phyloP scores from a whole-genome alignment of 2,888 invertebrate species.

The Campaea margaritaria region DNA sequence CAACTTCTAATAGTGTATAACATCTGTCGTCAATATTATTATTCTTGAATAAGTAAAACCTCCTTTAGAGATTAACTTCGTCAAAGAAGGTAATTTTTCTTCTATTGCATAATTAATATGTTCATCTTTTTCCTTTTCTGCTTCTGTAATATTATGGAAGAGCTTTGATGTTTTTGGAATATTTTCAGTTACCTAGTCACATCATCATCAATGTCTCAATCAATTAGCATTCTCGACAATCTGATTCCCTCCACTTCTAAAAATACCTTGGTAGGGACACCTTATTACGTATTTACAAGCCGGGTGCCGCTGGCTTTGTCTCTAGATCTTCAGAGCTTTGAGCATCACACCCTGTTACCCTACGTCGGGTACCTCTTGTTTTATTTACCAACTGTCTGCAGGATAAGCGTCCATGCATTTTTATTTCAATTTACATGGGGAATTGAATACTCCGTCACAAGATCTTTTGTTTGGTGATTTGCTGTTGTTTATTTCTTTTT shows the following conservation, averaged over 20 bases:
- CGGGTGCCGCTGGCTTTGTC: conserved; percentile 25
- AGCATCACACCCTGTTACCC: conserved; percentile 31
- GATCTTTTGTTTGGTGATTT: conserved; percentile 46
- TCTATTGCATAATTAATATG: background rate
- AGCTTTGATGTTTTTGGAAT: too few relatives aligned
- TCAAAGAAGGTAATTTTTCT: background rate
- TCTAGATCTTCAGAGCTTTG: conserved; percentile 36
- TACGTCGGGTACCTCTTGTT: conserved; percentile 52
- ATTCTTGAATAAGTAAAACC: conserved; percentile 21
- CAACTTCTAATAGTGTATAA: conserved; percentile 33
- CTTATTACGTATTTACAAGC: conserved; percentile 40
- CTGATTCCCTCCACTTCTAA: background rate
- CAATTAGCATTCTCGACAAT: background rate
- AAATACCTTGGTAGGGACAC: conserved; percentile 12
- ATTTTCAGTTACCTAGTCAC: too few relatives aligned
- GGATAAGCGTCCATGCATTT: conserved; percentile 66
- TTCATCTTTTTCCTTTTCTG: too few relatives aligned
- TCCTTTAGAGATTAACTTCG: conserved; percentile 7
- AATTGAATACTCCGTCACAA: conserved; percentile 45
- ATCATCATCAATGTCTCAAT: too few relatives aligned
- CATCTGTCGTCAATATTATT: conserved; percentile 31
- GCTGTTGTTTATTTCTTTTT: conserved; percentile 18
- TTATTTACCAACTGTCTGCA: conserved; percentile 59
- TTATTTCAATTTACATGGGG: conserved; percentile 65
- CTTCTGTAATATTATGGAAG: too few relatives aligned